phyloP scores from a whole-genome alignment of 2,888 invertebrate genomes.

The Byasa hedistus region DNA sequence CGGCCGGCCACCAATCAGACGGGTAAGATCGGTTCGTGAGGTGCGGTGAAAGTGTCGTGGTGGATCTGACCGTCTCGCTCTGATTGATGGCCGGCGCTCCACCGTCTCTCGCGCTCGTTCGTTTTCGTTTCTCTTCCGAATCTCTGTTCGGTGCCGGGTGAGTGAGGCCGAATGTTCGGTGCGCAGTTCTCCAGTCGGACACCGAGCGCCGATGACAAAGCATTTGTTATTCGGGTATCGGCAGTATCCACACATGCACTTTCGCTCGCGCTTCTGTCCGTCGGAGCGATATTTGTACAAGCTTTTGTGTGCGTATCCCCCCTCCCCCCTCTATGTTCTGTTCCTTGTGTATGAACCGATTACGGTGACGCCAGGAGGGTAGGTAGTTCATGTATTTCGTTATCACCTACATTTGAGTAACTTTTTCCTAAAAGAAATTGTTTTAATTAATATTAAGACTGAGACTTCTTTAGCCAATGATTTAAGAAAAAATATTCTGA shows the following conservation, averaged over 20 bases:
- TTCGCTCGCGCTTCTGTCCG: conserved; percentile 66
- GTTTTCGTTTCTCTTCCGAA: conserved; percentile 32
- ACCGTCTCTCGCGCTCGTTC: conserved; percentile 35
- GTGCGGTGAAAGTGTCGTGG: conserved; percentile 73
- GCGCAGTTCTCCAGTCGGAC: conserved; percentile 41
- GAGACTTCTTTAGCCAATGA: background rate
- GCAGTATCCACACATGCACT: conserved; percentile 73
- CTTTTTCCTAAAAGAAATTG: background rate
- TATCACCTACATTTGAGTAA: background rate
- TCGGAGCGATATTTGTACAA: conserved; percentile 37
- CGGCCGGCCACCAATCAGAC: conserved; percentile 78
- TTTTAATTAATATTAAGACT: too few relatives aligned
- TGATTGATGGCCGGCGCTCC: conserved; percentile 51
- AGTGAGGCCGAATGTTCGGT: conserved; percentile 50
- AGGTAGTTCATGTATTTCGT: conserved; percentile 15
- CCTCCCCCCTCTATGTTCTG: conserved; percentile 2
- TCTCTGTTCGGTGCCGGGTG: conserved; percentile 56
- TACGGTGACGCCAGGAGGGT: conserved; percentile 25
- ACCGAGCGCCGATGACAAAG: conserved; percentile 50
- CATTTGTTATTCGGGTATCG: conserved; percentile 56
- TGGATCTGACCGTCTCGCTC: conserved; percentile 53
- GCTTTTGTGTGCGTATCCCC: conserved; percentile 35
- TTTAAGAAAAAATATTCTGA: background rate
- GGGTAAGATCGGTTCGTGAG: conserved; percentile 73
- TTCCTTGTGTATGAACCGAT: conserved; percentile 25